phyloP scores from a whole-genome alignment of 2,888 invertebrate species.

The Aspidiotus rigidus region DNA sequence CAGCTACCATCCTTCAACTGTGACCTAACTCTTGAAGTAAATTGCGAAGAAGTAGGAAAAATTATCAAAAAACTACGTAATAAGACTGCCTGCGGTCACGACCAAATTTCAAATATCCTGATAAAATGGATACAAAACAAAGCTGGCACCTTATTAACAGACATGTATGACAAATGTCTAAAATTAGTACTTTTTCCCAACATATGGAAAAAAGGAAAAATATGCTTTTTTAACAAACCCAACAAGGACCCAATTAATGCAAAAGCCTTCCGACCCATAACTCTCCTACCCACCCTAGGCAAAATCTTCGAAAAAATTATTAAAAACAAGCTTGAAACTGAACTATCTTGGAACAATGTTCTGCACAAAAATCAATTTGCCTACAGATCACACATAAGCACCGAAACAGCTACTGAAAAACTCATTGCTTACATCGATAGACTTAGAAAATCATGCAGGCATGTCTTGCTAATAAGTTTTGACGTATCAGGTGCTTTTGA shows the following conservation, averaged over 20 bases:
- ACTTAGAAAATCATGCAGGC: not conserved
- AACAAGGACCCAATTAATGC: not conserved
- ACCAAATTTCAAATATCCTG: too few species aligned
- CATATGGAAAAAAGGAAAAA: not conserved
- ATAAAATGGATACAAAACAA: too few species aligned
- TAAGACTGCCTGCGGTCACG: too few species aligned
- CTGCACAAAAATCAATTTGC: not conserved
- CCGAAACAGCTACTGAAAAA: not conserved
- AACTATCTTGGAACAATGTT: not conserved
- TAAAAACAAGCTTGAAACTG: constrained; percentile 2
- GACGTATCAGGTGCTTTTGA: not conserved
- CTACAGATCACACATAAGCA: not conserved
- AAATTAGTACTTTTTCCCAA: not conserved
- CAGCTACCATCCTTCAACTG: too few species aligned
- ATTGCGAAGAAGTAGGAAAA: too few species aligned
- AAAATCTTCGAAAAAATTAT: constrained; percentile 4
- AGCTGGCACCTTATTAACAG: too few species aligned
- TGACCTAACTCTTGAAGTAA: too few species aligned
- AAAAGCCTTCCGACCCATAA: not conserved
- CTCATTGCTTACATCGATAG: not conserved
- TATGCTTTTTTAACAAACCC: not conserved
- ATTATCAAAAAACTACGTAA: too few species aligned
- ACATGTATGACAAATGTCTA: too few species aligned
- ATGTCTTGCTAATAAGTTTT: not conserved
- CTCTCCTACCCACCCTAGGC: not conserved